These are phyloP conservation scores for Rattus rattus DNA, from an alignment of 2,113 vertebrate genomes.

Conservation along the genomic window DNA sequence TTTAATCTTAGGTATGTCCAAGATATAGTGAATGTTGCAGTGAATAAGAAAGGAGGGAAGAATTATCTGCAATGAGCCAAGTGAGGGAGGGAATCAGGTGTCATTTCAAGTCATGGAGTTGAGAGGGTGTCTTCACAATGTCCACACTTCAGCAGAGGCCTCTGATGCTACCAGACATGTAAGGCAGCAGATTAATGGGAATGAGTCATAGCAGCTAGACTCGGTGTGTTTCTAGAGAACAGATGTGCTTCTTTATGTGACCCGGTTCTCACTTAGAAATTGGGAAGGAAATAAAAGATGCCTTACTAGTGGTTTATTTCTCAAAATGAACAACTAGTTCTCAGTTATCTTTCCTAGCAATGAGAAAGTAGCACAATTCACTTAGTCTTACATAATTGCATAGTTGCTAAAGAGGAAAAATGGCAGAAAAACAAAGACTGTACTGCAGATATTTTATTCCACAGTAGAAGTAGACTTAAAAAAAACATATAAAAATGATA, in stretches of 20 bases:
- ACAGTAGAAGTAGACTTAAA: neutral
- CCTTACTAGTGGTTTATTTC: neutral
- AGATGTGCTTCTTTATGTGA: neutral
- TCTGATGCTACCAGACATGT: neutral
- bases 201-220: neutral
- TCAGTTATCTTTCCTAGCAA: neutral
- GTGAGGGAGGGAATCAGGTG: neutral
- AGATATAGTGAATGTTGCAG: too few relatives aligned
- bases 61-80: fast-evolving
- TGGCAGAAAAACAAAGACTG: neutral
- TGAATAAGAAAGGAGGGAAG: neutral
- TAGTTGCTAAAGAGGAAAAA: neutral
- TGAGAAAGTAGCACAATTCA: neutral
- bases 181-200: too few relatives aligned
- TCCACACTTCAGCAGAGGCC: neutral
- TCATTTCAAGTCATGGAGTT: neutral
- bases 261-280: neutral
- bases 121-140: neutral
- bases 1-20: neutral
- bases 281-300: neutral
- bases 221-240: neutral
- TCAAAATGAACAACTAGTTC: neutral
- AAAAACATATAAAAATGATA: neutral
- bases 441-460: neutral
- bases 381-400: neutral